These are phyloP conservation scores for Orientallactaga bullata DNA, from an alignment of 2,113 vertebrate species.

Conservation along the genomic window DNA sequence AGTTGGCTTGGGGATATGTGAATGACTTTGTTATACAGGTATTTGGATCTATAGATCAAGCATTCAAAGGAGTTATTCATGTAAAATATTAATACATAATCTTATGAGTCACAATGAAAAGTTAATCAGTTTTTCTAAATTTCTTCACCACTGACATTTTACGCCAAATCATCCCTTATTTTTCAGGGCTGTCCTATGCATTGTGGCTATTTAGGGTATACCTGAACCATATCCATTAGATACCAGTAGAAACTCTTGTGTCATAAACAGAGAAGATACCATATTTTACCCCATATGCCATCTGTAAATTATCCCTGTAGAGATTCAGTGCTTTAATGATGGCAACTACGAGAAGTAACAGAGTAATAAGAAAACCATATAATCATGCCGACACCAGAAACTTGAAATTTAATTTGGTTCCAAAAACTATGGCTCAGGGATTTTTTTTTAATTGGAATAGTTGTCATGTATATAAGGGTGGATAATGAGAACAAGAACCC, in stretches of 20 bases:
- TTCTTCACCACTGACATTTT: background rate
- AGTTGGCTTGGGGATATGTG: background rate
- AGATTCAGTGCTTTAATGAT: background rate
- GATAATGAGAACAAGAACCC: constrained; percentile 30
- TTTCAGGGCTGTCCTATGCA: background rate
- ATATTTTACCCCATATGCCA: background rate
- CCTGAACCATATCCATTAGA: background rate
- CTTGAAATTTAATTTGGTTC: constrained; percentile 51
- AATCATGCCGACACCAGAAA: constrained; percentile 14
- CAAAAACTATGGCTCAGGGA: constrained; percentile 28
- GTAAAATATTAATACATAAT: background rate
- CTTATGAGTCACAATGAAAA: background rate
- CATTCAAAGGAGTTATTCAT: background rate
- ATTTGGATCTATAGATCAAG: background rate
- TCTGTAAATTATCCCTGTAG: background rate
- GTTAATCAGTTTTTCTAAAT: background rate
- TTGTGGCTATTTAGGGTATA: background rate
- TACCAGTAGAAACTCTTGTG: rapidly evolving
- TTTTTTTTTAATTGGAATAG: constrained; percentile 64
- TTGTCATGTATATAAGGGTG: constrained; percentile 16
- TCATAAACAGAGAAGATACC: background rate
- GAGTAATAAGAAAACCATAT: constrained; percentile 3
- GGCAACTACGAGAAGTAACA: background rate
- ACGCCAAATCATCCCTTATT: background rate
- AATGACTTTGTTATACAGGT: background rate